A percentile compares a stretch with the other conserved stretches of the same genome.
Evolutionary conservation across 2,113 vertebrate genomes (phyloP).

Genomic region (Istiophorus platypterus): DNA sequence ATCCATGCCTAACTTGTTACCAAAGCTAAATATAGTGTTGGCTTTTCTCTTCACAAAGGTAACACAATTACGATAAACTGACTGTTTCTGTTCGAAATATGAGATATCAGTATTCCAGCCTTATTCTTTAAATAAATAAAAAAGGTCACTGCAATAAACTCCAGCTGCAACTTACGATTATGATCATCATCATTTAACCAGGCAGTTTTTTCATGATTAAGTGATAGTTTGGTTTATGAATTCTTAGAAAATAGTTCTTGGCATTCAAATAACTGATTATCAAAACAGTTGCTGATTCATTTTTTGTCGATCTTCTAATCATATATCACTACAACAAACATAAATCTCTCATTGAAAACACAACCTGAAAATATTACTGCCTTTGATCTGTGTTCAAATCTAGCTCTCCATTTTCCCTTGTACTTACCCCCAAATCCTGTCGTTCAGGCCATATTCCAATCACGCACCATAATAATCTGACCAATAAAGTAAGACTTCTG

Average conservation of each 20-base stretch:
- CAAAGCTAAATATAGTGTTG: slow-evolving; percentile 12
- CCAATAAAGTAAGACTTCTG: neutral
- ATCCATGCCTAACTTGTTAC: slow-evolving; percentile 1
- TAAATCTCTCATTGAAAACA: neutral
- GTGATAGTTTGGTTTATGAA: too few species aligned
- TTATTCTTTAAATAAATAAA: neutral
- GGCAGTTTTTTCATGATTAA: neutral
- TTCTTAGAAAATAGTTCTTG: too few species aligned
- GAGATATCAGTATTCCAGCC: neutral
- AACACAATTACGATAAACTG: neutral
- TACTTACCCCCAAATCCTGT: neutral
- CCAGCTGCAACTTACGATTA: neutral
- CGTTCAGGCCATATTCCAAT: neutral
- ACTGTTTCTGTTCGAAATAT: neutral
- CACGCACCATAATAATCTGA: neutral
- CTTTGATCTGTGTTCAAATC: neutral
- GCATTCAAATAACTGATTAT: neutral
- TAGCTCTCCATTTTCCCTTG: neutral
- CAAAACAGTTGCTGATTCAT: neutral
- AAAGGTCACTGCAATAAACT: neutral
- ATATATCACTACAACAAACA: neutral
- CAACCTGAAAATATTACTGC: neutral
- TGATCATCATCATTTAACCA: neutral
- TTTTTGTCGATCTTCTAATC: neutral
- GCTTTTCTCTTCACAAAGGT: slow-evolving; percentile 4